Conservation (phyloP, 2,797 vertebrate species). For the Benthosema pterotum region DNA sequence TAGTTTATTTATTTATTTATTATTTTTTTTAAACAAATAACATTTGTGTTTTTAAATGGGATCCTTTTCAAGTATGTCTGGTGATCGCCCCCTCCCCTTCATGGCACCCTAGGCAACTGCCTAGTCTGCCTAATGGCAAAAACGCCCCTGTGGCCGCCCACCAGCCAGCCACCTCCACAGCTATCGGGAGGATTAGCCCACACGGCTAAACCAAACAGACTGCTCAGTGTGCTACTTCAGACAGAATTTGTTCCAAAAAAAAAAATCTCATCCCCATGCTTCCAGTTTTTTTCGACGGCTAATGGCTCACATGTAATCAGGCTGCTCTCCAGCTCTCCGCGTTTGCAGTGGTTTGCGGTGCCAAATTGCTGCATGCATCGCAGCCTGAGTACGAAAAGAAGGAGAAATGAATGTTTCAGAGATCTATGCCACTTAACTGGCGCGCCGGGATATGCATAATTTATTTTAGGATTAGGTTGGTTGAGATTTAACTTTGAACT, state of each 20-base stretch:
- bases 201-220: slow-evolving; percentile 73
- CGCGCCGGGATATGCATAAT: slow-evolving; percentile 75
- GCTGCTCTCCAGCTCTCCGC: slow-evolving; percentile 43
- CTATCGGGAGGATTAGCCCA: slow-evolving; percentile 78
- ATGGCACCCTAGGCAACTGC: too few relatives aligned
- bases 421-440: slow-evolving; percentile 61
- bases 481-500: slow-evolving; percentile 71
- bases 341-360: slow-evolving; percentile 49
- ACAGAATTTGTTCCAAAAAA: slow-evolving; percentile 62
- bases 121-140: too few relatives aligned
- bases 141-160: too few relatives aligned
- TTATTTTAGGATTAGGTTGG: slow-evolving; percentile 73
- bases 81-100: too few relatives aligned
- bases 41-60: too few relatives aligned
- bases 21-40: too few relatives aligned
- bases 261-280: slow-evolving; percentile 55
- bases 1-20: too few relatives aligned
- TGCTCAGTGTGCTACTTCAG: slow-evolving; percentile 68
- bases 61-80: too few relatives aligned
- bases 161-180: slow-evolving; percentile 76
- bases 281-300: slow-evolving; percentile 70
- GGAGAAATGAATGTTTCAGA: slow-evolving; percentile 62
- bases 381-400: slow-evolving; percentile 21
- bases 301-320: slow-evolving; percentile 57
- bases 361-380: slow-evolving; percentile 43